These are phyloP conservation scores for Oophaga pumilio DNA, from an alignment of 2,113 vertebrate species.

Conservation along the genomic window DNA sequence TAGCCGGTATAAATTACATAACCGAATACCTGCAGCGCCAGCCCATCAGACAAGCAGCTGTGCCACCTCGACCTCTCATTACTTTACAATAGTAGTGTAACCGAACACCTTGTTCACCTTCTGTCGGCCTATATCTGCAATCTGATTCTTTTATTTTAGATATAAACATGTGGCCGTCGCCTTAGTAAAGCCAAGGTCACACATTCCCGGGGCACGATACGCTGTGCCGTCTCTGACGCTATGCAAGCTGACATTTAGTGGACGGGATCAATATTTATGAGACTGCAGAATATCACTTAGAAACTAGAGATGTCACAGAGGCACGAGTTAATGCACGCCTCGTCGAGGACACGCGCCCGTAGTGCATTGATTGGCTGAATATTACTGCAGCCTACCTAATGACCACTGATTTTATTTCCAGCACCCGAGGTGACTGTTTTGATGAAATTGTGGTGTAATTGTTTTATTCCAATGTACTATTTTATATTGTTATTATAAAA, in stretches of 20 bases:
- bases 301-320: background rate
- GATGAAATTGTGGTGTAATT: too few relatives aligned
- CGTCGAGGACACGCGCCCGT: background rate
- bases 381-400: background rate
- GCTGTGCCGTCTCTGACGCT: background rate
- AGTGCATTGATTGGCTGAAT: background rate
- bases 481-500: too few relatives aligned
- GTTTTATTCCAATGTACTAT: too few relatives aligned
- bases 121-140: slow-evolving; percentile 48
- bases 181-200: slow-evolving; percentile 31
- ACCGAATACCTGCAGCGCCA: slow-evolving; percentile 17
- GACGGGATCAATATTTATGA: background rate
- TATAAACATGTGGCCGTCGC: slow-evolving; percentile 47
- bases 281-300: background rate
- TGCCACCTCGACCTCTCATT: slow-evolving; percentile 23
- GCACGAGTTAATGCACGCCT: background rate
- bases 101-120: slow-evolving; percentile 26
- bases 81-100: slow-evolving; percentile 33
- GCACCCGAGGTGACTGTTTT: background rate
- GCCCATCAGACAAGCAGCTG: slow-evolving; percentile 48
- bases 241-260: background rate
- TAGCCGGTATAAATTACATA: slow-evolving; percentile 33
- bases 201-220: background rate
- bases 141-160: slow-evolving; percentile 46
- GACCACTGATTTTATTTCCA: background rate